Evolutionary conservation across 2,797 vertebrate species (phyloP).

Genomic region (Urocyon cinereoargenteus): DNA sequence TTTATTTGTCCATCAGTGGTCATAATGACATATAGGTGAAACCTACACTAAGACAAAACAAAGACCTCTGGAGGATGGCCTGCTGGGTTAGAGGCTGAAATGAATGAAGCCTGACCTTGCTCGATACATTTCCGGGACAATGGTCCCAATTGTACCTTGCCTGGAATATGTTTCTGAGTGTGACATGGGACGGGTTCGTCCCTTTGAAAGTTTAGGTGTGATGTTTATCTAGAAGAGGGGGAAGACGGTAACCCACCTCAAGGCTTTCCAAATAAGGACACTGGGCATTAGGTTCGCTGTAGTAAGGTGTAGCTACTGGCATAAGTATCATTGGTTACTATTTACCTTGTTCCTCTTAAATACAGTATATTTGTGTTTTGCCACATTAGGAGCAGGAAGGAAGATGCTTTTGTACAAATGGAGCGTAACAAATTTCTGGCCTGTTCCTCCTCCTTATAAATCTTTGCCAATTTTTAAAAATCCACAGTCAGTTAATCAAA

Average conservation of each 20-base stretch:
- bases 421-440: conserved; percentile 54
- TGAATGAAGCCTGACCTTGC: conserved; percentile 27
- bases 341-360: conserved; percentile 48
- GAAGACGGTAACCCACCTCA: not conserved
- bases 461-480: conserved; percentile 24
- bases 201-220: conserved; percentile 50
- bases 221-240: conserved; percentile 35
- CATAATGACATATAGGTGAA: conserved; percentile 69
- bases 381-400: conserved; percentile 48
- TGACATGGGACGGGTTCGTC: conserved; percentile 1
- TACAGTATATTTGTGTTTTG: conserved; percentile 11
- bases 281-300: not conserved
- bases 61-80: not conserved
- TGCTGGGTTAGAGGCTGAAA: conserved; percentile 36
- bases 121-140: conserved; percentile 31
- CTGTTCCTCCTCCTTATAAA: not conserved
- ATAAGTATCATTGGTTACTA: not conserved
- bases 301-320: not conserved
- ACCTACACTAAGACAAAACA: not conserved
- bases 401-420: conserved; percentile 49
- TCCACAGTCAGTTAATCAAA: not conserved
- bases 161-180: not conserved
- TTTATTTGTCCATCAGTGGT: conserved; percentile 55
- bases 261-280: conserved; percentile 21
- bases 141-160: conserved; percentile 9